These are phyloP conservation scores for Drosophila silvestris DNA, from an alignment of 2,888 invertebrate species.

Conservation along the genomic window DNA sequence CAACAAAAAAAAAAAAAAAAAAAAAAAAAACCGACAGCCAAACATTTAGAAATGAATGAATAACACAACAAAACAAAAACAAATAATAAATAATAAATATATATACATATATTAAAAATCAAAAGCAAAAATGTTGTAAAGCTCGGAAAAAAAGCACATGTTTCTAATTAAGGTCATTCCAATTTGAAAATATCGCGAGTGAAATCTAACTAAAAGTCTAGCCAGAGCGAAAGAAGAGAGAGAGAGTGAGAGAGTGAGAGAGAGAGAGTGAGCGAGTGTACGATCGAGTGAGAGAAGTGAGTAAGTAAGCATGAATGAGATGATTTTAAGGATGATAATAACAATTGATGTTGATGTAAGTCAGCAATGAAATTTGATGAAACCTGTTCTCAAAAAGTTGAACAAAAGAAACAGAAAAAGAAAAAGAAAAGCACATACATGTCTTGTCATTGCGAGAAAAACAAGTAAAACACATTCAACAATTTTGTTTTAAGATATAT, in stretches of 20 bases:
- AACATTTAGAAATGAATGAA: conserved; percentile 59
- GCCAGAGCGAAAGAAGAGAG: conserved; percentile 27
- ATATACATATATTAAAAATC: conserved; percentile 10
- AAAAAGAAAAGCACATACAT: conserved; percentile 26
- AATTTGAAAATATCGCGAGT: conserved; percentile 79
- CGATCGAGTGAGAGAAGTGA: conserved; percentile 34
- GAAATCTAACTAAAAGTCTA: conserved; percentile 70
- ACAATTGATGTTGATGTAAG: conserved; percentile 11
- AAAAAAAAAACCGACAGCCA: conserved; percentile 44
- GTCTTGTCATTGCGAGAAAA: conserved; percentile 53
- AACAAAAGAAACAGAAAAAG: conserved; percentile 24
- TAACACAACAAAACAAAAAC: conserved; percentile 32
- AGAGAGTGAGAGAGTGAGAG: conserved; percentile 26
- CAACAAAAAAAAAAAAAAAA: conserved; percentile 49
- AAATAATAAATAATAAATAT: conserved; percentile 21
- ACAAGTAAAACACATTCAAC: conserved; percentile 77
- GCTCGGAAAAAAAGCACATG: conserved; percentile 76
- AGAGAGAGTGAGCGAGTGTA: conserved; percentile 9
- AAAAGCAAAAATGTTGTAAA: conserved; percentile 61
- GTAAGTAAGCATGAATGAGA: conserved; percentile 42
- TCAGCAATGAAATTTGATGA: conserved; percentile 23
- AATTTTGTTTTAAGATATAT: conserved; percentile 79
- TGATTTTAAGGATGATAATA: conserved; percentile 36
- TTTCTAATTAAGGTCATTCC: conserved; percentile 81
- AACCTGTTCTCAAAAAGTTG: conserved; percentile 14